Conservation (phyloP, 2,888 invertebrate species). For the Microplitis manilae region DNA sequence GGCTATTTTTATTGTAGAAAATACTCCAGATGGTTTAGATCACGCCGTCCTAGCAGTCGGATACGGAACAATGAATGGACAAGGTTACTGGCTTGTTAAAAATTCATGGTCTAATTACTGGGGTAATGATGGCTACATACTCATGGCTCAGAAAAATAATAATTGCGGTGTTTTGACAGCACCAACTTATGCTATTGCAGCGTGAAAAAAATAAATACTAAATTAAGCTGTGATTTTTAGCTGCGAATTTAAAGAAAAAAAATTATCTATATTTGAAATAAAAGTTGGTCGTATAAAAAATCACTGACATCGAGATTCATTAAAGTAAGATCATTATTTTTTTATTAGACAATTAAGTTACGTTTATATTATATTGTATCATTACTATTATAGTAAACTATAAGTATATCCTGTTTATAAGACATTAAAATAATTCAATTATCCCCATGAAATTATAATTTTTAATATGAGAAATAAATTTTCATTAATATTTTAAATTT, state of each 20-base stretch:
- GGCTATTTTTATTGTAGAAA: constrained; percentile 75
- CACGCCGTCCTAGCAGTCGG: constrained; percentile 96
- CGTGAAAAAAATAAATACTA: constrained; percentile 42
- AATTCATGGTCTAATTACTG: constrained; percentile 98
- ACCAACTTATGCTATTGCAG: constrained; percentile 82
- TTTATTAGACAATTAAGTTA: constrained; percentile 25
- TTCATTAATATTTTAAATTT: background rate
- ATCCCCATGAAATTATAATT: background rate
- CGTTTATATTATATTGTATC: constrained; percentile 11
- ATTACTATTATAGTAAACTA: constrained; percentile 17
- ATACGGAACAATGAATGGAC: constrained; percentile 86
- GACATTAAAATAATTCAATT: constrained; percentile 1
- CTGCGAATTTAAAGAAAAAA: background rate
- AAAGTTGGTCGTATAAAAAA: background rate
- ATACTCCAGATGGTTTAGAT: constrained; percentile 84
- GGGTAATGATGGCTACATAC: constrained; percentile 96
- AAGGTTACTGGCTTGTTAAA: constrained; percentile 94
- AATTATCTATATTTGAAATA: background rate
- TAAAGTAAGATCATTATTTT: constrained; percentile 34
- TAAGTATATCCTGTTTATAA: constrained; percentile 7
- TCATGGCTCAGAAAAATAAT: constrained; percentile 91
- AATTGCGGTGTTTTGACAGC: constrained; percentile 93
- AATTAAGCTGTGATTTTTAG: constrained; percentile 1
- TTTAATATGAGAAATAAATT: background rate
- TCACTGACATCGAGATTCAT: background rate